Evolutionary conservation across 2,888 invertebrate species (phyloP).

Genomic region (Acleris cristana): DNA sequence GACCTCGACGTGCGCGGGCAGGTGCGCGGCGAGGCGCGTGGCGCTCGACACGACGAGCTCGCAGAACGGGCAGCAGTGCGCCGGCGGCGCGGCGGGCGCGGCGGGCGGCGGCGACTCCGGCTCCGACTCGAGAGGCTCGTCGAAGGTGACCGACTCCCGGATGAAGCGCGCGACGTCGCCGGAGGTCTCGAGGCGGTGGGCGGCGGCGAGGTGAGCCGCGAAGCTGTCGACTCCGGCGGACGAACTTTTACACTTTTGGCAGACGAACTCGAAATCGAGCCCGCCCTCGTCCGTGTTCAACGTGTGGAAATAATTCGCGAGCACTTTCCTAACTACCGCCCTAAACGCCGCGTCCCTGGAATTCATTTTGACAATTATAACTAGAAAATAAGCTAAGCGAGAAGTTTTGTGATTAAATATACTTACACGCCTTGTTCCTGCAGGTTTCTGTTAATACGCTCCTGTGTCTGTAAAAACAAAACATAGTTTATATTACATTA

Average conservation of each 20-base stretch:
- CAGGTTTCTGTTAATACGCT: neutral
- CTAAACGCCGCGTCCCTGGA: constrained; percentile 57
- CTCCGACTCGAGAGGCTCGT: constrained; percentile 50
- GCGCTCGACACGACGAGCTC: constrained; percentile 59
- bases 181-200: constrained; percentile 45
- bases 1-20: constrained; percentile 59
- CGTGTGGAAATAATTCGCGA: constrained; percentile 52
- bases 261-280: constrained; percentile 57
- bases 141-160: constrained; percentile 61
- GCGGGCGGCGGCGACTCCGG: constrained; percentile 46
- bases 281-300: constrained; percentile 49
- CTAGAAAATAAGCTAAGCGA: neutral
- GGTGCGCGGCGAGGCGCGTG: constrained; percentile 60
- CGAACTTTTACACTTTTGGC: constrained; percentile 57
- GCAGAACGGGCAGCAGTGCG: constrained; percentile 62
- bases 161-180: constrained; percentile 54
- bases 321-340: constrained; percentile 50
- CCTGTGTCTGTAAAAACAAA: no score
- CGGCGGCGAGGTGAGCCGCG: constrained; percentile 51
- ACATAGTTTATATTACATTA: no score
- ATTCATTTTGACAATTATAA: constrained; percentile 39
- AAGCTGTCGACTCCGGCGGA: constrained; percentile 42
- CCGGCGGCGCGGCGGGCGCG: constrained; percentile 47
- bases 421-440: neutral
- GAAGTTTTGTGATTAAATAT: neutral